A percentile compares a stretch with the other conserved stretches of the same genome.
Conservation (phyloP, 1,140 invertebrate genomes). For the Diachasma alloeum region DNA sequence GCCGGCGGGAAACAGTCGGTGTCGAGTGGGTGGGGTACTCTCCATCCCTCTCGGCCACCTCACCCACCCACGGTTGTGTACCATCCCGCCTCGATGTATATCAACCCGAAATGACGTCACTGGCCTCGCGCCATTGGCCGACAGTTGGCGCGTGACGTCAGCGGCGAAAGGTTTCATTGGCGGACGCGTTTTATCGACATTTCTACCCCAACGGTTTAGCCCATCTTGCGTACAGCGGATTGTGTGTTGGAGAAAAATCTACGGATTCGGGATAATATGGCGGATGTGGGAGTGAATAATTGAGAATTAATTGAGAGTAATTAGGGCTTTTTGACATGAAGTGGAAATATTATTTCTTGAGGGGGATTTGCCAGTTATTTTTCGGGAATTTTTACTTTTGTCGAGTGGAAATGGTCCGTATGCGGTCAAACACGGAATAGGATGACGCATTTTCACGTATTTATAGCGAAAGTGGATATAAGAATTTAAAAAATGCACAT, state of each 20-base stretch:
- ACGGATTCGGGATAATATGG: background rate
- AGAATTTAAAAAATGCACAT: no score
- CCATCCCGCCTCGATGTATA: background rate
- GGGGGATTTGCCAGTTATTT: no score
- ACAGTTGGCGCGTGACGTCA: slow-evolving; percentile 57
- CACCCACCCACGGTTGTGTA: slow-evolving; percentile 35
- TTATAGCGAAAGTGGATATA: no score
- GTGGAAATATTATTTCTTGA: no score
- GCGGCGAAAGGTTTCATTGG: slow-evolving; percentile 56
- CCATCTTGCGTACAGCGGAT: slow-evolving; percentile 40
- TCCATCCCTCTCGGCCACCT: background rate
- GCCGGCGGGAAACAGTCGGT: background rate
- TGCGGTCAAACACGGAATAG: no score
- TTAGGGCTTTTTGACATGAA: background rate
- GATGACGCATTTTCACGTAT: no score
- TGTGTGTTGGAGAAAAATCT: background rate
- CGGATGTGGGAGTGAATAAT: background rate
- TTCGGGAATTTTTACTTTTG: no score
- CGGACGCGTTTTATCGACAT: slow-evolving; percentile 64
- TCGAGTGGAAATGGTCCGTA: no score
- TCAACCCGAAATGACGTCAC: slow-evolving; percentile 48
- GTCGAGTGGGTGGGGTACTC: background rate
- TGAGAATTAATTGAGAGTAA: background rate
- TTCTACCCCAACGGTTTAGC: slow-evolving; percentile 50
- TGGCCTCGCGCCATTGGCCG: slow-evolving; percentile 56